phyloP scores from a whole-genome alignment of 2,888 invertebrate species.

The Dinocampus coccinellae region DNA sequence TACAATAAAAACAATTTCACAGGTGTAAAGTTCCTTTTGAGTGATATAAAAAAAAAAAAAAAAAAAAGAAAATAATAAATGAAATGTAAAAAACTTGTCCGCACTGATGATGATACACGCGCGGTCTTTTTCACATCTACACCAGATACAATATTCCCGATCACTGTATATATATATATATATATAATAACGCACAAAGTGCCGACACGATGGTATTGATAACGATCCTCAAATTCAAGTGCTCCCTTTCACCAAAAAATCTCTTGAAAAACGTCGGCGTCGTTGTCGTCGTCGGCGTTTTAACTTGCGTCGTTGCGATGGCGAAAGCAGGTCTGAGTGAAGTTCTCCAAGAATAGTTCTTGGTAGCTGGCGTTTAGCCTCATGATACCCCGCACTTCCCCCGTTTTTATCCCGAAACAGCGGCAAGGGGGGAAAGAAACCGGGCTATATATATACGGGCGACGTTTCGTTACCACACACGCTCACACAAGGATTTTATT shows the following conservation, averaged over 20 bases:
- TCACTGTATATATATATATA: no score
- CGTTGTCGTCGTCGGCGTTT: constrained; percentile 32
- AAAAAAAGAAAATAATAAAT: no score
- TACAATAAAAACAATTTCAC: neutral
- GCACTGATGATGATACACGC: constrained; percentile 6
- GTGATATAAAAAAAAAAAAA: neutral
- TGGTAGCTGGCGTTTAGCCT: constrained; percentile 52
- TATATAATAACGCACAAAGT: neutral
- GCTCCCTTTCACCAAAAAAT: constrained; percentile 10
- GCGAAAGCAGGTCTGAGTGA: constrained; percentile 62
- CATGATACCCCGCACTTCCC: constrained; percentile 43
- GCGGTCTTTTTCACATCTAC: neutral
- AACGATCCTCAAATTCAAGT: constrained; percentile 14
- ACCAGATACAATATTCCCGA: constrained; percentile 1
- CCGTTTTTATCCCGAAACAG: constrained; percentile 43
- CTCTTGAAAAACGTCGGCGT: constrained; percentile 36
- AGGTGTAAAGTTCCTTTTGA: neutral
- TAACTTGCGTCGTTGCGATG: constrained; percentile 51
- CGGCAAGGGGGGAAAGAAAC: constrained; percentile 47
- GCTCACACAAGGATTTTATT: constrained; percentile 30
- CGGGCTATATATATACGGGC: constrained; percentile 50
- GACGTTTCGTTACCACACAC: constrained; percentile 44
- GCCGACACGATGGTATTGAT: constrained; percentile 9
- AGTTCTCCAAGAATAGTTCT: constrained; percentile 68
- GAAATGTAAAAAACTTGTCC: neutral